Conservation (phyloP, 2,888 invertebrate species). For the Incurvaria masculella region DNA sequence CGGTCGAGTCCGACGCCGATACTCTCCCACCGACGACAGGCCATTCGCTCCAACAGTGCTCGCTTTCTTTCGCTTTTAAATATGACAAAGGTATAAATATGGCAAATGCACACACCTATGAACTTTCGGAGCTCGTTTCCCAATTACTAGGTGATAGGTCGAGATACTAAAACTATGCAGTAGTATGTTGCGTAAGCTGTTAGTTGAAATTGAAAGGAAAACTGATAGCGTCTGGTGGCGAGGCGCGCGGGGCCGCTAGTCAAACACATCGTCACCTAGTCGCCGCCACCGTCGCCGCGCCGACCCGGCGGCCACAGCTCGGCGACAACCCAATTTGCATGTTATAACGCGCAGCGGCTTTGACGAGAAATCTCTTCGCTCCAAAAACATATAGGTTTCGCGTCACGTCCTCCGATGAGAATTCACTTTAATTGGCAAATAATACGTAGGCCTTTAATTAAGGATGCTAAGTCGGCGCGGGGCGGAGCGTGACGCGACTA, state of each 20-base stretch:
- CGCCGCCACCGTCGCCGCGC: too few relatives aligned
- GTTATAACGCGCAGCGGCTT: neutral
- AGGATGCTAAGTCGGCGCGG: constrained; percentile 53
- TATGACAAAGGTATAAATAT: too few relatives aligned
- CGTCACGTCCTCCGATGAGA: constrained; percentile 51
- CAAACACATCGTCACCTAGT: neutral
- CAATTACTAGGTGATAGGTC: too few relatives aligned
- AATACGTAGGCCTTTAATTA: constrained; percentile 54
- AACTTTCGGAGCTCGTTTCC: too few relatives aligned
- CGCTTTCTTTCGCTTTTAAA: too few relatives aligned
- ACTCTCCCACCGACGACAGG: neutral
- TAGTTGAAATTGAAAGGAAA: too few relatives aligned
- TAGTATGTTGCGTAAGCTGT: too few relatives aligned
- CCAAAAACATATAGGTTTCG: constrained; percentile 43
- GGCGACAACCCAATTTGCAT: neutral
- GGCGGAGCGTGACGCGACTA: constrained; percentile 50
- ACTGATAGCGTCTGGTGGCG: too few relatives aligned
- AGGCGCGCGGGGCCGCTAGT: too few relatives aligned
- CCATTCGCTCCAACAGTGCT: too few relatives aligned
- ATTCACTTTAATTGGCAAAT: constrained; percentile 59
- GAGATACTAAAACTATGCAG: too few relatives aligned
- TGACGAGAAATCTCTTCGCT: constrained; percentile 24
- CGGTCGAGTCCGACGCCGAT: neutral
- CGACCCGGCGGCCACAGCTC: neutral
- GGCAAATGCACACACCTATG: too few relatives aligned